Percentiles rank a stretch among this genome's conserved stretches.
Conservation (phyloP, 2,888 invertebrate species). For the Druceiella hillmani region DNA sequence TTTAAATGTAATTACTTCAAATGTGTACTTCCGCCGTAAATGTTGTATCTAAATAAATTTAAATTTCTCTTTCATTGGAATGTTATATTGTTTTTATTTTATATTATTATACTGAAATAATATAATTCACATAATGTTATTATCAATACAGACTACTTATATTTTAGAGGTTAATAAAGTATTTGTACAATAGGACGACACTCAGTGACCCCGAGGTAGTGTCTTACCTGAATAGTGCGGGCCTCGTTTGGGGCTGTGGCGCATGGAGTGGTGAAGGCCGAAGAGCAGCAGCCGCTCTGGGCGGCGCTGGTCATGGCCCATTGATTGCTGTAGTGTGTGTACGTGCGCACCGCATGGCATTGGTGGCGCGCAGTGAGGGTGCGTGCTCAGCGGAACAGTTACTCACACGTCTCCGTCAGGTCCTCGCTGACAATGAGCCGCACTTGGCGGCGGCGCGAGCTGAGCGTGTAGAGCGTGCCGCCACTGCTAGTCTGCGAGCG, state of each 20-base stretch:
- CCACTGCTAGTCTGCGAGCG: conserved; percentile 80
- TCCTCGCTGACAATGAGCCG: conserved; percentile 82
- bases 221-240: conserved; percentile 75
- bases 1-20: no score
- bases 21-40: no score
- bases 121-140: no score
- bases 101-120: no score
- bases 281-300: conserved; percentile 83
- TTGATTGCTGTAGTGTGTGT: conserved; percentile 87
- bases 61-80: no score
- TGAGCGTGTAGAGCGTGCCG: conserved; percentile 77
- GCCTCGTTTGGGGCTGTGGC: conserved; percentile 93
- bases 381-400: conserved; percentile 68
- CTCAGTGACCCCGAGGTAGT: conserved; percentile 67
- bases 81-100: no score
- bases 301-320: conserved; percentile 75
- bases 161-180: no score
- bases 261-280: conserved; percentile 87
- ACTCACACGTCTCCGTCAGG: conserved; percentile 63
- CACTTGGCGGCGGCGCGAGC: conserved; percentile 82
- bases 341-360: conserved; percentile 87
- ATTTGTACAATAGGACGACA: conserved; percentile 53
- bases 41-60: no score
- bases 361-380: conserved; percentile 88
- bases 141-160: no score